phyloP scores from a whole-genome alignment of 2,888 invertebrate species.

The Gisinianus flammeolus region DNA sequence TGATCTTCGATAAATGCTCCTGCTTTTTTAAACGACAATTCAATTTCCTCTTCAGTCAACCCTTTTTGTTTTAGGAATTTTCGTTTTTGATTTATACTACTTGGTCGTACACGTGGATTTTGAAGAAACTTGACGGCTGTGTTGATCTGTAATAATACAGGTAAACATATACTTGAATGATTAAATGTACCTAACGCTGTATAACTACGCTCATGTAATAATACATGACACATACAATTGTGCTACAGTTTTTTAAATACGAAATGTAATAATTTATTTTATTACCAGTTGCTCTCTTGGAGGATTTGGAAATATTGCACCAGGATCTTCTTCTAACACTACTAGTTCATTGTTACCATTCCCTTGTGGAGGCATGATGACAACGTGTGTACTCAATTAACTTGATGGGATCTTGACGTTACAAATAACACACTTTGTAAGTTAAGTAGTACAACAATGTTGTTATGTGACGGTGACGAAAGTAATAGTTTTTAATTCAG shows the following conservation, averaged over 20 bases:
- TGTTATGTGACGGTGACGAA: no score
- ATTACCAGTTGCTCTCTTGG: slow-evolving; percentile 52
- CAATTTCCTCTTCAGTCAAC: slow-evolving; percentile 75
- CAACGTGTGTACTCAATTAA: background rate
- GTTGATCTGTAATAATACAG: slow-evolving; percentile 68
- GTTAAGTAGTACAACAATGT: no score
- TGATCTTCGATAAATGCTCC: slow-evolving; percentile 49
- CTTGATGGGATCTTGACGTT: no score
- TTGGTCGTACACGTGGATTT: slow-evolving; percentile 81
- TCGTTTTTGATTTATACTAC: slow-evolving; percentile 78
- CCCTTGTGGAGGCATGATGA: slow-evolving; percentile 28
- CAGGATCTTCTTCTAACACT: slow-evolving; percentile 27
- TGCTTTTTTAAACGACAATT: slow-evolving; percentile 74
- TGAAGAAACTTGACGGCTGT: slow-evolving; percentile 85
- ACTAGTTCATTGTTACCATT: slow-evolving; percentile 6
- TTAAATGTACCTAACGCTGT: background rate
- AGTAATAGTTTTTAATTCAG: no score
- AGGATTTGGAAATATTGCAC: slow-evolving; percentile 35
- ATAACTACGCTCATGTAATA: no score
- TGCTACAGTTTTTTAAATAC: no score
- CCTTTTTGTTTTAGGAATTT: slow-evolving; percentile 80
- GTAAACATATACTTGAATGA: background rate
- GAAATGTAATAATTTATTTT: no score
- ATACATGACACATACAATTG: no score
- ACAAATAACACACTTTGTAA: no score